Base-by-base conservation (phyloP, 2,888 invertebrate genomes). In the Aproaerema taeniolella region DNA sequence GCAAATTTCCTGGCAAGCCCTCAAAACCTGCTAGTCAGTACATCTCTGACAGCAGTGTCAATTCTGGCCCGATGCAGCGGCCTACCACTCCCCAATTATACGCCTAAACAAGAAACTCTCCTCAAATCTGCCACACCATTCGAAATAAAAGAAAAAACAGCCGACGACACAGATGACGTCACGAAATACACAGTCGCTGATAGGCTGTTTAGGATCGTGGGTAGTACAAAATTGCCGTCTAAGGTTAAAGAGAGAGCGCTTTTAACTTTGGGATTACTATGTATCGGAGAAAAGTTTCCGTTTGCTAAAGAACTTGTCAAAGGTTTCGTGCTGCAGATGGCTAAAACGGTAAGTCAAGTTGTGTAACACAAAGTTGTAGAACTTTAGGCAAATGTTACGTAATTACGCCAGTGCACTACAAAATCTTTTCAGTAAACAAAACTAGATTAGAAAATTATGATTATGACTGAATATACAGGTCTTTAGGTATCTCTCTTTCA, bases 171-270 rank as follows among this genome's bases (percentile, higher is more conserved):
- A 30, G 61, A 61, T 31, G 80, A 71, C 31, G 68, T 75, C 2
- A 92, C 91, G 0, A 95, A 95, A 68, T 88, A 90, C 46, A 87
- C 89, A 5, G 79, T 95, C 12, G 90, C 94, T 5, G 90, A 92
- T 16, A 89, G 89, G 10, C 80, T 97, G 31, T 89, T 94, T 49
- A 90, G 89, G 34, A 88, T 94, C 17, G 88, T 95, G 41, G 91
- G 89, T n/a, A 93, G 92, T 60, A 81, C 88, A 0, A 93, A 93
- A 57, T 72, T 90, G 6, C 89, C 91, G 10, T 89, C 91, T 0
- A 94, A 93, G 75, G 89, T 93, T 30, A 87, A 91, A 47, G 96
- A 96, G 67, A 91, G 91, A 56, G 92, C 95, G 17, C 91, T 94
- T 3, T 89, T 89, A 52, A 91, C 95, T 38, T 74, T 95, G 25